Evolutionary conservation across 2,888 invertebrate species (phyloP).

Genomic region (Netelia inedita): DNA sequence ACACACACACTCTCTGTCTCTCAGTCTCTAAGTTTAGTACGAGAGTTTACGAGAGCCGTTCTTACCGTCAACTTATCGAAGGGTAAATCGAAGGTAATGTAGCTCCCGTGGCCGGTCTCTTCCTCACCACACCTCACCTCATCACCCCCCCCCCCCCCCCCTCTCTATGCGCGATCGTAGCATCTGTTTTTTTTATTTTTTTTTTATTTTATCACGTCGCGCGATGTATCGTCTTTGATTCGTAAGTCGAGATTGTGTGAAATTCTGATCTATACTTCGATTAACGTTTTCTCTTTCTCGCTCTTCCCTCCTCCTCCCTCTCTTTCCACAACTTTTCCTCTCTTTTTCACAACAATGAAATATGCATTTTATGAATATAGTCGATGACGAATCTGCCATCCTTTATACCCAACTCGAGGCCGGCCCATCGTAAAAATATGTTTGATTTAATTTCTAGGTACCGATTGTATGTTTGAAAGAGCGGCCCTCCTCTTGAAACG

Average conservation of each 20-base stretch:
- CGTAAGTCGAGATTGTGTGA: not conserved
- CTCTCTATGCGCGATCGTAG: not conserved
- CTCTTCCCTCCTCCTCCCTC: slow-evolving; percentile 5
- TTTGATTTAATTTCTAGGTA: slow-evolving; percentile 84
- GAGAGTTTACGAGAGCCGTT: slow-evolving; percentile 84
- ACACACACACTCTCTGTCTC: slow-evolving; percentile 79
- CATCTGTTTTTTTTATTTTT: too few relatives aligned
- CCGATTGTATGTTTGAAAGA: slow-evolving; percentile 80
- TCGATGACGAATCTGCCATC: slow-evolving; percentile 6
- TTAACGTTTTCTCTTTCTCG: slow-evolving; percentile 14
- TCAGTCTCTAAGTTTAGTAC: slow-evolving; percentile 84
- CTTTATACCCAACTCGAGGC: slow-evolving; percentile 76
- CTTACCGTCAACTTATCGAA: slow-evolving; percentile 84
- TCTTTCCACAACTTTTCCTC: slow-evolving; percentile 27
- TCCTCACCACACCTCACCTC: slow-evolving; percentile 56
- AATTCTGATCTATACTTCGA: slow-evolving; percentile 20
- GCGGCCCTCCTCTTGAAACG: slow-evolving; percentile 83
- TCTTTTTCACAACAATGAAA: not conserved
- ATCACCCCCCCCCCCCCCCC: not conserved
- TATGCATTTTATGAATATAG: not conserved
- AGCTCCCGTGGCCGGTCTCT: slow-evolving; percentile 85
- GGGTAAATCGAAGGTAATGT: slow-evolving; percentile 86
- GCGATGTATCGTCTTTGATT: too few relatives aligned
- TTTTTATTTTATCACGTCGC: too few relatives aligned
- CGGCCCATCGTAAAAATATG: slow-evolving; percentile 81